Base-by-base conservation (phyloP, 2,888 invertebrate genomes). In the Nomada ferruginata region DNA sequence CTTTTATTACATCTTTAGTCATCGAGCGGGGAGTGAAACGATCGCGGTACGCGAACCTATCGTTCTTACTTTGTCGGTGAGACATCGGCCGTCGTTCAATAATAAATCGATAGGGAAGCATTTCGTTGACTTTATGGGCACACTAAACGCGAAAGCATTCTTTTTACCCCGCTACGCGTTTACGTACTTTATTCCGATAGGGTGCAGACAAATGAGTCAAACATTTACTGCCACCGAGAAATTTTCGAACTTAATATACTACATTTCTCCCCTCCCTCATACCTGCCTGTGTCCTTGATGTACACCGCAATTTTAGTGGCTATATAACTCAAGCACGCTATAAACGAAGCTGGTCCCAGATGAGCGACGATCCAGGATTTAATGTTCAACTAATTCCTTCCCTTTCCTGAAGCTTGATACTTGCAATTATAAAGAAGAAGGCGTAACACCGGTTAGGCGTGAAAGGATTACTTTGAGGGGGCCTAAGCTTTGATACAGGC, bases 131-230 rank as follows among this genome's bases (percentile, higher is more conserved):
- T 52, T 81, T 74, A 69, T 64, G 69, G 73, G 64, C 65, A 53
- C 59, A 64, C 69, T 81, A 79, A 81, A 73, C 81, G 65, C 68
- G 59, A 47, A 36, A 13, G n/a, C 50, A 69, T 73, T 64, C 66
- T 63, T 36, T 7, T 68, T 42, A 63, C 47, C 60, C 15, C 13
- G 63, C n/a, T 64, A 53, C 78, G 50, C 65, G 78, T 63, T 78
- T 76, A 61, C 66, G 66, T 76, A 68, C 78, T 78, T 63, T 68
- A 20, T 50, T 69, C 57, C 68, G 50, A 76, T 44, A 13, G 29
- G 20, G 29, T 13, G 57, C 50, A 52, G 79, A 79, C 64, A 59
- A 70, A 79, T 57, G 76, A 64, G 69, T 36, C 36, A 36, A 78
- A 78, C 68, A 63, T 68, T 63, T 47, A 42, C 55, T 15, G 18